Percentiles rank a stretch among this genome's conserved stretches.
Conservation (phyloP, 1,140 invertebrate genomes). For the Riptortus pedestris region DNA sequence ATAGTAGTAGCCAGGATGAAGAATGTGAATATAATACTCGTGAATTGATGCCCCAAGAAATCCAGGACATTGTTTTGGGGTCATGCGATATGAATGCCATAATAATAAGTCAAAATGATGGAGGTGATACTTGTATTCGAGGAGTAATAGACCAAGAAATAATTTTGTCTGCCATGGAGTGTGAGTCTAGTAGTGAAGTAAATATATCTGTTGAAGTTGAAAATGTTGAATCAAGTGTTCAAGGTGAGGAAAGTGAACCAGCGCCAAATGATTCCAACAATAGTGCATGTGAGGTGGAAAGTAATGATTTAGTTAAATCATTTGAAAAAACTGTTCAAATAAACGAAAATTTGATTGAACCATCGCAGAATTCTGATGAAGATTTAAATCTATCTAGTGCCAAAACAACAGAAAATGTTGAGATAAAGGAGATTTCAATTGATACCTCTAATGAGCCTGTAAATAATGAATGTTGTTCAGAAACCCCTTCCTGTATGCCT, state of each 20-base stretch:
- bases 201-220: slow-evolving; percentile 17
- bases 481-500: too few relatives aligned
- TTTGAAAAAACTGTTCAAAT: slow-evolving; percentile 14
- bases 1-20: slow-evolving; percentile 15
- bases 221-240: slow-evolving; percentile 20
- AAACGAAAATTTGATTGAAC: slow-evolving; percentile 1
- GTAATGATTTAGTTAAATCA: slow-evolving; percentile 1
- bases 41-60: slow-evolving; percentile 25
- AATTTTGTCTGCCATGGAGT: slow-evolving; percentile 17
- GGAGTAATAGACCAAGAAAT: slow-evolving; percentile 18
- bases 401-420: not conserved
- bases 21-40: slow-evolving; percentile 12
- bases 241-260: not conserved
- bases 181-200: slow-evolving; percentile 19
- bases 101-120: slow-evolving; percentile 14
- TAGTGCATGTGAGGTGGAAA: not conserved
- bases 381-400: not conserved
- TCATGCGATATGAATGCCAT: slow-evolving; percentile 22
- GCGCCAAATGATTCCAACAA: not conserved
- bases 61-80: slow-evolving; percentile 28
- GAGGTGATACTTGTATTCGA: slow-evolving; percentile 12
- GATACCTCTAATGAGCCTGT: not conserved
- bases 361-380: not conserved
- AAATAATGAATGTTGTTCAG: not conserved
- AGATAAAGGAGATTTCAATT: not conserved